phyloP scores from a whole-genome alignment of 2,888 invertebrate species.

The Drosophila gaucha region DNA sequence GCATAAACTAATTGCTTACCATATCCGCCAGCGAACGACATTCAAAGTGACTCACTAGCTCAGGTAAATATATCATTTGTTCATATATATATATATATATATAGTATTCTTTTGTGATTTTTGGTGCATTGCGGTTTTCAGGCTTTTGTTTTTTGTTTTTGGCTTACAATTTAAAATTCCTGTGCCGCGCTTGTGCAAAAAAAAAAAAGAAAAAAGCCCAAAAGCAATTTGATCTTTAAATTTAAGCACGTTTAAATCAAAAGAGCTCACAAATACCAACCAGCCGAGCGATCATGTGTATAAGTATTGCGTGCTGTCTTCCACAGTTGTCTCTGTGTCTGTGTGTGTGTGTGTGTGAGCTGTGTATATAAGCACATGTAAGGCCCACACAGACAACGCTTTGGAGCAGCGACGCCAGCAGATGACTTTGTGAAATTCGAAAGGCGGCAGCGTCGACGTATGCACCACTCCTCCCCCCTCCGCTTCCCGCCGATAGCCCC shows the following conservation, averaged over 20 bases:
- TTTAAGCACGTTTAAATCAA: slow-evolving; percentile 79
- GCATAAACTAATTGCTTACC: slow-evolving; percentile 53
- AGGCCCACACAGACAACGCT: slow-evolving; percentile 64
- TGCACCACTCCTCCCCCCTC: background rate
- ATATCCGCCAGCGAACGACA: slow-evolving; percentile 69
- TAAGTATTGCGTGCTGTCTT: slow-evolving; percentile 51
- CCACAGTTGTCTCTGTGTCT: slow-evolving; percentile 2
- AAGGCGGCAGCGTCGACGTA: slow-evolving; percentile 65
- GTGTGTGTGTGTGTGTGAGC: slow-evolving; percentile 34
- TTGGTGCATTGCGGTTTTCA: slow-evolving; percentile 57
- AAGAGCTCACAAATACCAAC: slow-evolving; percentile 66
- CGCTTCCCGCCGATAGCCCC: background rate
- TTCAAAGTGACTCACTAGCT: slow-evolving; percentile 61
- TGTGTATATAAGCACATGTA: slow-evolving; percentile 37
- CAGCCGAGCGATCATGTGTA: slow-evolving; percentile 44
- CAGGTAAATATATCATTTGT: slow-evolving; percentile 11
- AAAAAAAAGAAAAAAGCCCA: slow-evolving; percentile 25
- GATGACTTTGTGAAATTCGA: slow-evolving; percentile 79
- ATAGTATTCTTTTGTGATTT: slow-evolving; percentile 32
- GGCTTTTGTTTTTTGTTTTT: slow-evolving; percentile 19
- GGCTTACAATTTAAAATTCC: slow-evolving; percentile 68
- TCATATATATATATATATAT: slow-evolving; percentile 17
- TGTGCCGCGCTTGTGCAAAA: slow-evolving; percentile 44
- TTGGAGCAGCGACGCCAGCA: slow-evolving; percentile 57
- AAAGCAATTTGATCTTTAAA: slow-evolving; percentile 77